These are phyloP conservation scores for Danio albolineatus DNA, from an alignment of 2,797 vertebrate species.

Conservation along the genomic window DNA sequence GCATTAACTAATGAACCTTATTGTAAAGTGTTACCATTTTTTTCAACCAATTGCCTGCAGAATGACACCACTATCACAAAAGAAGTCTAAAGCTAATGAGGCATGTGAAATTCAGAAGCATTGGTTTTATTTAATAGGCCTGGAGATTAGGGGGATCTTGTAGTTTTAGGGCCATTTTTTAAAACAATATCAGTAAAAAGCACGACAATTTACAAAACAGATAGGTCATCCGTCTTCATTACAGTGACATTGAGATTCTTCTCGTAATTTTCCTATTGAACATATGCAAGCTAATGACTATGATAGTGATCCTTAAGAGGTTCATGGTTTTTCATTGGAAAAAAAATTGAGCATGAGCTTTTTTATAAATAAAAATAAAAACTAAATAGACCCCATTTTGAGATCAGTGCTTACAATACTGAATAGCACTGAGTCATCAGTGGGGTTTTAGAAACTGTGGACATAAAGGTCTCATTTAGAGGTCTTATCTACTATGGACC, in stretches of 20 bases:
- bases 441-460: conserved; percentile 1
- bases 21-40: too few species aligned
- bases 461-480: conserved; percentile 12
- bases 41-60: background rate
- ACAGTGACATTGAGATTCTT: conserved; percentile 23
- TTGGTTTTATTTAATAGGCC: background rate
- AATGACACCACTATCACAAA: background rate
- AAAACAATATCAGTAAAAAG: conserved; percentile 17
- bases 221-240: conserved; percentile 5
- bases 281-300: conserved; percentile 10
- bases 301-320: conserved; percentile 4
- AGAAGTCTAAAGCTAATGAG: background rate
- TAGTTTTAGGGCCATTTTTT: background rate
- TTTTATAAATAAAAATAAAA: background rate
- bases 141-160: background rate
- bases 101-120: background rate
- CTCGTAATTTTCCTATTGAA: background rate
- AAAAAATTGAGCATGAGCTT: background rate
- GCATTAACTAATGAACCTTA: too few species aligned
- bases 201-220: background rate
- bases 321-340: background rate
- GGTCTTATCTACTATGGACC: conserved; percentile 4
- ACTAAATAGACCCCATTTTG: background rate
- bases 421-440: background rate
- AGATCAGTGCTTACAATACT: background rate